phyloP scores from a whole-genome alignment of 2,888 invertebrate species.

The Masnerella sp. region DNA sequence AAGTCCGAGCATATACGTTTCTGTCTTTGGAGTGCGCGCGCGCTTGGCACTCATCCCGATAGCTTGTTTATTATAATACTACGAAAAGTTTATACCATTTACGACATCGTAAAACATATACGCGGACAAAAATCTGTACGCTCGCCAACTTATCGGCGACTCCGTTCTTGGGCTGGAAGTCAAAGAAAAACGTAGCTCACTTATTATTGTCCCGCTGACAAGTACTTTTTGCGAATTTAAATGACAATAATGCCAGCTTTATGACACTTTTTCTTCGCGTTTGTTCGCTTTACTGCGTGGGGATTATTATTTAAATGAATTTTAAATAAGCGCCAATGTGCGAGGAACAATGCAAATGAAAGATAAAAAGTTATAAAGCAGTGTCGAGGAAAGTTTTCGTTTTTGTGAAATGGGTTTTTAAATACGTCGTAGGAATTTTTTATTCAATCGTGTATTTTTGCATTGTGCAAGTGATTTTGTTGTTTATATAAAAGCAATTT shows the following conservation, averaged over 20 bases:
- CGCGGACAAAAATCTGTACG: slow-evolving; percentile 43
- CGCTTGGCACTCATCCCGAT: slow-evolving; percentile 59
- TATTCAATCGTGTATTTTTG: no score
- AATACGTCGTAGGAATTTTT: no score
- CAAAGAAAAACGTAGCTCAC: slow-evolving; percentile 15
- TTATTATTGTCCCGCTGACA: slow-evolving; percentile 22
- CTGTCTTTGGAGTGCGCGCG: slow-evolving; percentile 42
- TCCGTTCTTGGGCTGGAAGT: slow-evolving; percentile 31
- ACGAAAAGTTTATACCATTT: slow-evolving; percentile 56
- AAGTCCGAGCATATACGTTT: slow-evolving; percentile 49
- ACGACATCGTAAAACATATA: slow-evolving; percentile 51
- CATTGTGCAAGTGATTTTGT: no score
- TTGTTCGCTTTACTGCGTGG: not conserved
- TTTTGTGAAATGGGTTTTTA: no score
- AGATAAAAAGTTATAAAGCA: no score
- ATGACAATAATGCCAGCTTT: slow-evolving; percentile 19
- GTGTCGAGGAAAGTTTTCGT: no score
- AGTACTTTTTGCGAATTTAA: slow-evolving; percentile 21
- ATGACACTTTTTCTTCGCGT: slow-evolving; percentile 2
- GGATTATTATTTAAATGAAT: slow-evolving; percentile 2
- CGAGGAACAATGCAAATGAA: no score
- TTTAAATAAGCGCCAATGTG: no score
- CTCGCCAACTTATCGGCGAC: slow-evolving; percentile 43
- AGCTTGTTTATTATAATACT: slow-evolving; percentile 59
- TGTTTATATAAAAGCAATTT: no score